Evolutionary conservation across 2,113 vertebrate species (phyloP), one percentile per base, ranked within the genome.

Genomic region (Dipodomys spectabilis): DNA sequence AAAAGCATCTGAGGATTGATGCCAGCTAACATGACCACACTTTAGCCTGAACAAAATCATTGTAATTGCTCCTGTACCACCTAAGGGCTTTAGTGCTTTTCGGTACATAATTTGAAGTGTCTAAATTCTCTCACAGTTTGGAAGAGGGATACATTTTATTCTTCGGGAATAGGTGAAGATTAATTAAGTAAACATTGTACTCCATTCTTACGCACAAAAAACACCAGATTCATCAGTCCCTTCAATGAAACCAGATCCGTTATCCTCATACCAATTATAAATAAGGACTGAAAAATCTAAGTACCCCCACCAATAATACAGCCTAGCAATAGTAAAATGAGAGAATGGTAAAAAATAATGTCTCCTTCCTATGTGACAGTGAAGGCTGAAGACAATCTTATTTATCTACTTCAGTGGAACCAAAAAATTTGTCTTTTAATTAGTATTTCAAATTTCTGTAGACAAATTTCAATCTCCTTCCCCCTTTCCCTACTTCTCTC

Each of bases 101-200:
- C 19, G 87, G 27, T 32, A 53, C 30, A 60, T 69, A 95, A 64
- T 87, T 22, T 78, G 80, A 73, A 32, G 22, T 39, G 8, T 82
- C 83, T 81, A 93, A 93, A 19, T 84, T 90, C 65, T 77, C 84
- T 78, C 74, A 68, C 25, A 80, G 73, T 92, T 91, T 73, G 53
- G 57, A 65, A 74, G 60, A 91, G 95, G 77, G 39, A 79, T 7
- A 94, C 68, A 19, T 68, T 80, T 35, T 23, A 20, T 73, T 87
- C 32, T 88, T 62, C 82, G 44, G 49, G 45, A 88, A 72, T 75
- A 53, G 23, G 72, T 64, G 35, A 89, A 25, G 27, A 39, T 74
- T 77, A 68, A 72, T 64, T 80, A 79, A 92, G 19, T 73, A 69
- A 86, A 82, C 53, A 68, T 71, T 45, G 82, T 45, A 75, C 19